Base-by-base conservation (phyloP, 92 coral and sea anemone genomes). In the Palythoa heliodiscus region DNA sequence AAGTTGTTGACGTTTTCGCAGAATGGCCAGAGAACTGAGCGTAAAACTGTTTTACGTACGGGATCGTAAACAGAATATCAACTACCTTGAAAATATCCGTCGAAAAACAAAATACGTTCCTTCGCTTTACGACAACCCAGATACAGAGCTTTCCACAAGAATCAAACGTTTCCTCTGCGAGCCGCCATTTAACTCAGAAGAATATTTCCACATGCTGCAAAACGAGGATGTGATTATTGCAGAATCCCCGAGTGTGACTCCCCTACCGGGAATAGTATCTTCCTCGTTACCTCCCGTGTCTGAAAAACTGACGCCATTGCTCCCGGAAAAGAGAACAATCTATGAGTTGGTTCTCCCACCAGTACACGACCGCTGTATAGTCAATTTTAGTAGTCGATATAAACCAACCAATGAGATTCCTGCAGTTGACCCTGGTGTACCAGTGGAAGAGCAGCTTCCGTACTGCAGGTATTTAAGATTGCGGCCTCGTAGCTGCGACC, bases 101-200 rank as follows among this genome's bases (percentile, higher is more conserved):
- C 22, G 82, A 17, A 89, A 86, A 63, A 48, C 63, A 3, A 73
- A 40, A 1, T 89, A 89, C 43, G 90, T 89, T 11, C 92, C 92
- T 35, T 77, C 87, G 1, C 70, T 89, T 39, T 89, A 89, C 67
- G 78, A 82, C 38, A 89, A 89, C 68, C 92, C 92, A 8, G 92
- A 89, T 39, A 83, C 88, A 13, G 75, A 81, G n/a, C 77, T 90
- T 53, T 22, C 87, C 20, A 75, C 69, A 22, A 82, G 80, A 64
- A 55, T 90, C 70, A 87, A 76, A 73, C 55, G 24, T 8, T 90
- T 90, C 57, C 92, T 90, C 5, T 25, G 66, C 38, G 87, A 90
- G 74, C 90, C 92, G 11, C 90, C 90, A 5, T 23, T 90, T 9
- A 86, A 86, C 75, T 82, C 90, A 11, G 69, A 69, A 37, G 90